phyloP scores from a whole-genome alignment of 1,140 invertebrate species.

The Kradibia gibbosae region DNA sequence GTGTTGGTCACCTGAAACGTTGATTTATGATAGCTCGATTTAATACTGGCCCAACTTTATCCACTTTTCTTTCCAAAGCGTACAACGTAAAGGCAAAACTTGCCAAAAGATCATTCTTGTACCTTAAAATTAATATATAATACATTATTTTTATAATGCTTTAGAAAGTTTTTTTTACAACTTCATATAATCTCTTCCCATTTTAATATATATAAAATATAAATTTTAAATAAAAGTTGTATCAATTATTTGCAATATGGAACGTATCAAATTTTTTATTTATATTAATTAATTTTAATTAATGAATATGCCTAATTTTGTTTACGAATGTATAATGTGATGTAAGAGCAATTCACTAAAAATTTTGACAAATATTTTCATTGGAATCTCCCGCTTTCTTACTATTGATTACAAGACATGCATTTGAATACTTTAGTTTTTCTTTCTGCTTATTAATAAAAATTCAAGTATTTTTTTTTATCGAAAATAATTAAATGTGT shows the following conservation, averaged over 20 bases:
- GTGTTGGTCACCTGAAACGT: constrained; percentile 39
- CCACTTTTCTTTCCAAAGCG: constrained; percentile 1
- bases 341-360: neutral
- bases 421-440: neutral
- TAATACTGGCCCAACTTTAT: constrained; percentile 36
- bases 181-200: constrained; percentile 18
- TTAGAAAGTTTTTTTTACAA: constrained; percentile 10
- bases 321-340: neutral
- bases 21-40: constrained; percentile 44
- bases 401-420: neutral
- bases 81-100: constrained; percentile 5
- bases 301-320: neutral
- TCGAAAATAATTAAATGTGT: neutral
- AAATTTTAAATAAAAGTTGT: constrained; percentile 7
- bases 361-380: constrained; percentile 1
- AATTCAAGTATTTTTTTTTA: neutral
- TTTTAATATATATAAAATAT: constrained; percentile 16
- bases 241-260: neutral
- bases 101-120: constrained; percentile 5
- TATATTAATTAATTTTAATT: no score
- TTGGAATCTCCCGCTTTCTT: neutral
- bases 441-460: neutral
- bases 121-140: constrained; percentile 34
- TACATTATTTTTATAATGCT: constrained; percentile 22
- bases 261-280: constrained; percentile 4